These are phyloP conservation scores for Tetragonula carbonaria DNA, from an alignment of 2,888 invertebrate genomes.

Conservation along the genomic window DNA sequence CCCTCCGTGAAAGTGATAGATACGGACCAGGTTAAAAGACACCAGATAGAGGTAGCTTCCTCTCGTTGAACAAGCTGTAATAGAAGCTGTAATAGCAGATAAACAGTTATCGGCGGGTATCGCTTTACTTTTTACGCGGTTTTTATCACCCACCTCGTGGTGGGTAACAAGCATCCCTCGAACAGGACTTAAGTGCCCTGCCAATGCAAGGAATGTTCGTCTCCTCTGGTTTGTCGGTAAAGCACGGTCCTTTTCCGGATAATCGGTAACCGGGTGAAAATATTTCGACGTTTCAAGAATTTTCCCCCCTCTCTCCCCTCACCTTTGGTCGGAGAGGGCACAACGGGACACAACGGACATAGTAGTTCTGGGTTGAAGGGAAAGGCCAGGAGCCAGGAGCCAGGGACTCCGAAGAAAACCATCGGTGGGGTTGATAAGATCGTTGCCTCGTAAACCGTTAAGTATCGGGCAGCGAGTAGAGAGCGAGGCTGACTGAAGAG, in stretches of 20 bases:
- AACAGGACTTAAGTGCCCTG: slow-evolving; percentile 33
- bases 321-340: too few relatives aligned
- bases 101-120: slow-evolving; percentile 32
- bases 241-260: not conserved
- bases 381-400: not conserved
- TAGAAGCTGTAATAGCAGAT: not conserved
- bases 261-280: slow-evolving; percentile 48
- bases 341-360: not conserved
- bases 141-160: slow-evolving; percentile 29
- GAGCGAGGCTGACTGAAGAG: slow-evolving; percentile 72
- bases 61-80: slow-evolving; percentile 5
- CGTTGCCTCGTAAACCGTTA: slow-evolving; percentile 81
- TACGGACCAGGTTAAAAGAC: slow-evolving; percentile 2
- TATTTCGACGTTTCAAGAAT: slow-evolving; percentile 45
- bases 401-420: slow-evolving; percentile 52
- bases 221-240: too few relatives aligned
- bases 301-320: not conserved
- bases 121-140: slow-evolving; percentile 43
- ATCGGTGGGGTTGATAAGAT: slow-evolving; percentile 75
- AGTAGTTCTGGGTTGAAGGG: slow-evolving; percentile 28
- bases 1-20: not conserved
- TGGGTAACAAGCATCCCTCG: not conserved
- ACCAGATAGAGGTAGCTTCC: not conserved
- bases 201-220: slow-evolving; percentile 27
- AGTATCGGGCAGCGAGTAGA: slow-evolving; percentile 77